Evolutionary conservation across 2,797 vertebrate genomes (phyloP).

Genomic region (Agapornis canus): DNA sequence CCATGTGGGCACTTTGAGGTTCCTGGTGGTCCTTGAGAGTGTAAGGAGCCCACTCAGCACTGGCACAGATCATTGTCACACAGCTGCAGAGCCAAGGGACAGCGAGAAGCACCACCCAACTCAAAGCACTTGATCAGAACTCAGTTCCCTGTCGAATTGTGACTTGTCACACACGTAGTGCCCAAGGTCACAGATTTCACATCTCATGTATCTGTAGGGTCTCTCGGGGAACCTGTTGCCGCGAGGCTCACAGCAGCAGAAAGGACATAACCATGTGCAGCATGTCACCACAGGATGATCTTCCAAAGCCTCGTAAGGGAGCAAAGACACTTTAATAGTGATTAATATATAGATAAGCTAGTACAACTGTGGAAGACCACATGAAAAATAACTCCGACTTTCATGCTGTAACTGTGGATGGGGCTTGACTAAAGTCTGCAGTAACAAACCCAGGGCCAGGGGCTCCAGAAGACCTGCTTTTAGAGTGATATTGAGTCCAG

Average conservation of each 20-base stretch:
- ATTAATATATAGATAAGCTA: not conserved
- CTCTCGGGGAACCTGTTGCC: not conserved
- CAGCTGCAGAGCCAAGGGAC: not conserved
- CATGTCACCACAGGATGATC: not conserved
- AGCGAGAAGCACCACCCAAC: not conserved
- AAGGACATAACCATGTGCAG: not conserved
- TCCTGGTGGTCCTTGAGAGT: not conserved
- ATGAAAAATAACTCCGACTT: not conserved
- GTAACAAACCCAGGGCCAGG: fast-evolving
- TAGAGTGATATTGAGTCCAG: not conserved
- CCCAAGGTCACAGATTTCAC: not conserved
- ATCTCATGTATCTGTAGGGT: not conserved
- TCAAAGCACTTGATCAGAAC: not conserved
- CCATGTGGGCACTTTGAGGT: fast-evolving
- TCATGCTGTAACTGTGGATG: not conserved
- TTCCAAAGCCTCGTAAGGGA: not conserved
- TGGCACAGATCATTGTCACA: not conserved
- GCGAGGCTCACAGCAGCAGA: not conserved
- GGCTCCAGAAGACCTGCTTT: not conserved
- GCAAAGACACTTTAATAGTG: not conserved
- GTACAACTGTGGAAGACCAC: not conserved
- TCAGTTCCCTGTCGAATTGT: not conserved
- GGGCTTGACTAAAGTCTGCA: not conserved
- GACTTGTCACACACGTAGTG: fast-evolving
- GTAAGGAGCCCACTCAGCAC: not conserved